phyloP scores from a whole-genome alignment of 2,888 invertebrate genomes.

The Ephialtes manifestator region DNA sequence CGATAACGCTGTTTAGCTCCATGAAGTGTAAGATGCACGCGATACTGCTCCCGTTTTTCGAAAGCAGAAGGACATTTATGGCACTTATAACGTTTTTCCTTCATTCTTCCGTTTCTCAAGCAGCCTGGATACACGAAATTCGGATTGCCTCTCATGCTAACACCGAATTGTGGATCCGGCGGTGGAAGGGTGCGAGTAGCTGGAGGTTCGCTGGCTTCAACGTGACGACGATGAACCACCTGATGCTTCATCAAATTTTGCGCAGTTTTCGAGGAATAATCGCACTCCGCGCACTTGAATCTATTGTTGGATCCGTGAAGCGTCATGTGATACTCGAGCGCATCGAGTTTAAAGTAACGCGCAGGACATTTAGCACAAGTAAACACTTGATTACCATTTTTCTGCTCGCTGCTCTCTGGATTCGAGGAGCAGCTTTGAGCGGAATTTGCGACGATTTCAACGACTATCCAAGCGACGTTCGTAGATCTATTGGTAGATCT shows the following conservation, averaged over 20 bases:
- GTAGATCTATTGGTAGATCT: constrained; percentile 7
- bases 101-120: constrained; percentile 91
- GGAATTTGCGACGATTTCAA: constrained; percentile 71
- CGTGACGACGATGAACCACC: constrained; percentile 85
- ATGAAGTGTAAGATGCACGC: constrained; percentile 93
- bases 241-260: constrained; percentile 91
- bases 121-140: constrained; percentile 92
- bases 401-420: constrained; percentile 66
- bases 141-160: constrained; percentile 91
- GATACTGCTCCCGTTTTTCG: constrained; percentile 94
- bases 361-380: constrained; percentile 90
- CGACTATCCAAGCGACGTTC: constrained; percentile 82
- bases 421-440: constrained; percentile 28
- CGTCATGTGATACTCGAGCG: constrained; percentile 90
- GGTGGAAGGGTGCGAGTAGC: constrained; percentile 82
- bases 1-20: constrained; percentile 94
- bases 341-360: constrained; percentile 91
- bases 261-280: constrained; percentile 90
- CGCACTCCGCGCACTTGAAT: constrained; percentile 91
- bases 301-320: constrained; percentile 89
- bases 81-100: constrained; percentile 93
- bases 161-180: constrained; percentile 90
- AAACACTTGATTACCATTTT: constrained; percentile 80
- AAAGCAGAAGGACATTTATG: constrained; percentile 95
- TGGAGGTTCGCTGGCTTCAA: constrained; percentile 62